Evolutionary conservation across 2,113 vertebrate genomes (phyloP), one percentile per base, ranked within the genome.

Genomic region (Xiphophorus maculatus): DNA sequence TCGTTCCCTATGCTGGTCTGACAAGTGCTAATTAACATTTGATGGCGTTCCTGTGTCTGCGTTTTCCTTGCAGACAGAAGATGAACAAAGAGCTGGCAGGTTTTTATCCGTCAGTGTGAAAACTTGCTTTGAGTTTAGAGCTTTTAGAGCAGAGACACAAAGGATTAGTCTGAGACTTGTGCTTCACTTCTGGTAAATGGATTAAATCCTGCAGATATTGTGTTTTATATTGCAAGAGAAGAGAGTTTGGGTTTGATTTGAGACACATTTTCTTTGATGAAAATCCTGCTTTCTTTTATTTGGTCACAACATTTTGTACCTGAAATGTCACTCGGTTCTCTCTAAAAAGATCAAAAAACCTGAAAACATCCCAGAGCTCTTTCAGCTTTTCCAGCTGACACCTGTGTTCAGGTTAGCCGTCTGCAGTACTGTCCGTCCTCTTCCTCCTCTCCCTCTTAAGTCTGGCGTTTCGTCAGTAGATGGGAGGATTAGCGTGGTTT

Each of bases 11-110:
- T 76, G 73, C 19, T 42, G 64, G 48, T 79, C 73, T 81, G 84
- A 86, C 90, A 90, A 82, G 85, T 90, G 81, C 80, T 90, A 74
- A 90, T 93, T 90, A 89, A 76, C 84, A 66, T 66, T 82, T 73
- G 66, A 68, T 66, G 25, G 29, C 37, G 58, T 74, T 48, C 32
- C 33, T 9, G 14, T 44, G 63, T 77, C 66, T 66, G 83, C 66
- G 40, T 54, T 66, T 42, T 76, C 37, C 64, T 54, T 58, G 61
- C 5, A 67, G 61, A 76, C 33, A 66, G 76, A 64, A 33, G 63
- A 81, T 72, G 68, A 62, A 81, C 76, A 82, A 87, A 44, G 60
- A 69, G 72, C 58, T 65, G 51, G 71, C 19, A 13, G 71, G 14
- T 66, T 80, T 60, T 1, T 37, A 19, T 37, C 44, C 5, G 44